Evolutionary conservation across 2,888 invertebrate species (phyloP).

Genomic region (Xylophagus ater): DNA sequence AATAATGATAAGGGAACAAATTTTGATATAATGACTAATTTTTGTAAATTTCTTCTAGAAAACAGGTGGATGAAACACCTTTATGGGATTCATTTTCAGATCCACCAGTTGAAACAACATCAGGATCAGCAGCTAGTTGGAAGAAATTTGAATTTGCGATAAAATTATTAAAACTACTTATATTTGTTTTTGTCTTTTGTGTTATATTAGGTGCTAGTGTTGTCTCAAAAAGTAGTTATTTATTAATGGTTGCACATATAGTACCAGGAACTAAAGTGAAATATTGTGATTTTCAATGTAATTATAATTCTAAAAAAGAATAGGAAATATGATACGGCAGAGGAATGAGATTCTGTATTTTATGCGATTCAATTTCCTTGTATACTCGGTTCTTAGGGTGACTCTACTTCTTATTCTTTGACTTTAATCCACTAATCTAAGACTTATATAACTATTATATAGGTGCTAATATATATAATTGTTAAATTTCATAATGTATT

Average conservation of each 20-base stretch:
- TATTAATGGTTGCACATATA: constrained; percentile 64
- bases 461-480: too few species aligned
- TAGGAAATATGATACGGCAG: too few species aligned
- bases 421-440: too few species aligned
- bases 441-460: too few species aligned
- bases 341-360: too few species aligned
- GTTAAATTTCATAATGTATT: too few species aligned
- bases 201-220: constrained; percentile 57
- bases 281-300: constrained; percentile 47
- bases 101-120: constrained; percentile 53
- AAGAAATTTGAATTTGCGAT: constrained; percentile 51
- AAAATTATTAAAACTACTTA: constrained; percentile 53
- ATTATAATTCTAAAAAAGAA: too few species aligned
- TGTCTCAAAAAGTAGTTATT: constrained; percentile 57
- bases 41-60: not conserved
- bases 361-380: too few species aligned
- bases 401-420: too few species aligned
- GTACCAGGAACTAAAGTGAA: constrained; percentile 43
- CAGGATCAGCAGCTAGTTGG: constrained; percentile 54
- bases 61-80: constrained; percentile 41
- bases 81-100: constrained; percentile 75
- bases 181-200: constrained; percentile 55
- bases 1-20: too few species aligned
- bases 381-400: too few species aligned
- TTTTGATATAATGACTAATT: too few species aligned